These are phyloP conservation scores for Elmis aenea DNA, from an alignment of 2,888 invertebrate genomes.

Conservation along the genomic window DNA sequence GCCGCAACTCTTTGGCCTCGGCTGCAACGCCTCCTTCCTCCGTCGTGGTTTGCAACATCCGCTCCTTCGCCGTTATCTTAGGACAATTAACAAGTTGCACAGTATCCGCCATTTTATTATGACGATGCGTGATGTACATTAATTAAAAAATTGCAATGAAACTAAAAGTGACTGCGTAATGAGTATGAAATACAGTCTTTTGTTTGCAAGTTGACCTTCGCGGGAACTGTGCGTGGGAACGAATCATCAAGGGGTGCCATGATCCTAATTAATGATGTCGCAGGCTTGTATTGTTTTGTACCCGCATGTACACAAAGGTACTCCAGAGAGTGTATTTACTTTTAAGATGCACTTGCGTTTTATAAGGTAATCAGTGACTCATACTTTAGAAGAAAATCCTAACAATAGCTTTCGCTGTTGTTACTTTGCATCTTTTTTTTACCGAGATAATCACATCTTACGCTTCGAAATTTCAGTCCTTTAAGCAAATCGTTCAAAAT, in stretches of 20 bases:
- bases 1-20: constrained; percentile 6
- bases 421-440: too few relatives aligned
- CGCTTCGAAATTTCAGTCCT: constrained; percentile 8
- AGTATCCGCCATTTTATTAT: constrained; percentile 37
- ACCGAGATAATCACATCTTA: constrained; percentile 18
- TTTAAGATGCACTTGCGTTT: too few relatives aligned
- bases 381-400: too few relatives aligned
- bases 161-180: constrained; percentile 42
- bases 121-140: constrained; percentile 38
- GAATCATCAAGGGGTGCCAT: constrained; percentile 31
- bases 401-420: too few relatives aligned
- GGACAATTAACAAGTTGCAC: constrained; percentile 33
- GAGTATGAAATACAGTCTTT: constrained; percentile 34
- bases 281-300: constrained; percentile 34
- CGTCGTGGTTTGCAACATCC: too few relatives aligned
- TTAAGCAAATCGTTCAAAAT: constrained; percentile 9
- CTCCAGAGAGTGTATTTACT: too few relatives aligned
- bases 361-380: too few relatives aligned
- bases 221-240: constrained; percentile 35
- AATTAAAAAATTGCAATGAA: constrained; percentile 40
- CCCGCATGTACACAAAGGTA: constrained; percentile 34
- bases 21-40: too few relatives aligned
- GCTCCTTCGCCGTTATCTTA: constrained; percentile 4
- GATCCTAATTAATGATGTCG: constrained; percentile 38
- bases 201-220: constrained; percentile 33